Evolutionary conservation across 2,113 vertebrate species (phyloP), one percentile per base, ranked within the genome.

Genomic region (Tragulus kanchil): DNA sequence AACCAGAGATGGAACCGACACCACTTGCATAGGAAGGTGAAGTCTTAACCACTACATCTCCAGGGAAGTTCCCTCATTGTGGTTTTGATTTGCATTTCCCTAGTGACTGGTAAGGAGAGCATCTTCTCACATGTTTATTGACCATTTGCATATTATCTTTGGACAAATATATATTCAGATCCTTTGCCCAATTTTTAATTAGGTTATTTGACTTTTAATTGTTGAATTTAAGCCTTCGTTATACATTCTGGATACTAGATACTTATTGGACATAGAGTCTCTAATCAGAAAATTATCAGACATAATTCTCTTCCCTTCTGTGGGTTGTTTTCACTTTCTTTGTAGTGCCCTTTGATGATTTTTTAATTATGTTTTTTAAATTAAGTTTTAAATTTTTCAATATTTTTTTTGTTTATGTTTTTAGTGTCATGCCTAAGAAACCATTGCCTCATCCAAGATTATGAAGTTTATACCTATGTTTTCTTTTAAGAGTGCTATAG

Each of bases 31-130:
- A 45, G 36, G 36, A 23, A 13, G 69, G 36, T 0, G 69, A 3
- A 3, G 19, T 7, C 19, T 6, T 25, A 13, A 3, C 36, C n/a
- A 1, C 19, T 0, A 19, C 69, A 42, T 2, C 67, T 12, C 69
- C 69, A 45, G 12, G 69, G 36, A 45, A 45, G 69, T 21, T 0
- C 42, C 69, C 16, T 92, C 58, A 11, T 8, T 83, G 59, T 69
- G 45, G 61, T 16, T 91, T 88, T 87, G 19, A 78, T 91, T 84
- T 95, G 36, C 61, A 31, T 90, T 42, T 90, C 82, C 64, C 73
- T 82, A 58, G 81, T 42, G 81, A 71, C 21, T 61, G 14, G 79
- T 36, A 56, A 25, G 56, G 50, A 56, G 21, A 56, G 21, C 15
- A 23, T 28, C 56, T 90, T 94, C 58, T 58, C 78, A 84, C 42